phyloP scores from a whole-genome alignment of 1,140 invertebrate genomes.

The Halotydeus destructor region DNA sequence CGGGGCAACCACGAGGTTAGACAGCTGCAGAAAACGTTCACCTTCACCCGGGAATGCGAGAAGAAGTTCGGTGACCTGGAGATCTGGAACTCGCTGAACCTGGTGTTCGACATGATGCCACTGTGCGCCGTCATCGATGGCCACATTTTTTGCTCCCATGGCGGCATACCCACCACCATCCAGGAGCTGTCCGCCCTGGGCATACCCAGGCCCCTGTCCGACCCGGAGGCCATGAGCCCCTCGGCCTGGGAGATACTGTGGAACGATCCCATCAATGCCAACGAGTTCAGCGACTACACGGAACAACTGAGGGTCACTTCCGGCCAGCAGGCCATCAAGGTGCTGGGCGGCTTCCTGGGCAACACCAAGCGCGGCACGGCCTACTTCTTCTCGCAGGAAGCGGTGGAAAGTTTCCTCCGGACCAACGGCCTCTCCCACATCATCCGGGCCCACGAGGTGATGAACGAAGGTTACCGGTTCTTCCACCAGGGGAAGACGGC shows the following conservation, averaged over 20 bases:
- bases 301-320: slow-evolving; percentile 1
- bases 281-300: slow-evolving; percentile 9
- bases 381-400: slow-evolving; percentile 41
- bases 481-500: slow-evolving; percentile 37
- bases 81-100: slow-evolving; percentile 44
- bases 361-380: slow-evolving; percentile 44
- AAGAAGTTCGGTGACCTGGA: slow-evolving; percentile 41
- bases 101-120: slow-evolving; percentile 44
- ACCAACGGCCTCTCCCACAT: slow-evolving; percentile 41
- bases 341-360: slow-evolving; percentile 38
- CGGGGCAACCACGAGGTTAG: slow-evolving; percentile 43
- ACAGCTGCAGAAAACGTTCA: slow-evolving; percentile 43
- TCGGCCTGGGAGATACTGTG: slow-evolving; percentile 53
- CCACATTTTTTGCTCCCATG: slow-evolving; percentile 49
- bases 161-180: slow-evolving; percentile 41
- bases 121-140: slow-evolving; percentile 44
- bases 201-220: slow-evolving; percentile 37
- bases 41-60: slow-evolving; percentile 40
- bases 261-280: slow-evolving; percentile 42
- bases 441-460: slow-evolving; percentile 46
- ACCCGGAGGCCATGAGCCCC: slow-evolving; percentile 35
- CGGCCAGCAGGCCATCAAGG: slow-evolving; percentile 1
- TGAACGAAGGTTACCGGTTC: slow-evolving; percentile 20
- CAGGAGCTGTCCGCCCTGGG: slow-evolving; percentile 26
- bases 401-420: slow-evolving; percentile 39